These are phyloP conservation scores for Solenodon paradoxus DNA, from an alignment of 2,113 vertebrate species.

Conservation along the genomic window DNA sequence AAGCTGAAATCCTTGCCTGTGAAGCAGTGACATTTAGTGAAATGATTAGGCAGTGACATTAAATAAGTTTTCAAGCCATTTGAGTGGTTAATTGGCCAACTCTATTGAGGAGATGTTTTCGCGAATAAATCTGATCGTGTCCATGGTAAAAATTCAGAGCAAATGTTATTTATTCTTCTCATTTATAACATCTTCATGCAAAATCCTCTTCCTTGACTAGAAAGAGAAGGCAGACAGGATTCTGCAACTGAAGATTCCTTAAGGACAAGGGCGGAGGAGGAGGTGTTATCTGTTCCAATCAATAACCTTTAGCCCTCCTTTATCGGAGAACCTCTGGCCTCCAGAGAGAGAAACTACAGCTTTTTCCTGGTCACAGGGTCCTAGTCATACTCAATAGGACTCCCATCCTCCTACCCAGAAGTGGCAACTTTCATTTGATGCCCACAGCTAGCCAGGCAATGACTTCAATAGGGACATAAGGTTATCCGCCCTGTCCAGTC, in stretches of 20 bases:
- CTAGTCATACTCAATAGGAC: not conserved
- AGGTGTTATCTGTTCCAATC: not conserved
- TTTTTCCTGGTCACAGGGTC: not conserved
- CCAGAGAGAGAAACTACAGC: not conserved
- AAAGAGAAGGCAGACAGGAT: not conserved
- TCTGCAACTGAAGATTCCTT: not conserved
- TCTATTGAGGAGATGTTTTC: conserved; percentile 56
- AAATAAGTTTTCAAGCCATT: conserved; percentile 70
- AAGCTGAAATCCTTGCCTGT: conserved; percentile 18
- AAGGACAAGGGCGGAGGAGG: not conserved
- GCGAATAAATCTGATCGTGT: conserved; percentile 14
- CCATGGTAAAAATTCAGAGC: not conserved
- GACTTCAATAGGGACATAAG: not conserved
- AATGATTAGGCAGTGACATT: conserved; percentile 78
- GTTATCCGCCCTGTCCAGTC: not conserved
- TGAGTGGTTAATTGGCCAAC: conserved; percentile 70
- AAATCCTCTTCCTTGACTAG: conserved; percentile 17
- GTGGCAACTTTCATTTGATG: not conserved
- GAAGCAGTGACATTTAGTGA: conserved; percentile 73
- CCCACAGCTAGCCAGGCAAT: not conserved
- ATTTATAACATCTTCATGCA: not conserved
- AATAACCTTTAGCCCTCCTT: not conserved
- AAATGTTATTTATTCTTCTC: conserved; percentile 33
- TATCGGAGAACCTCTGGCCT: not conserved
- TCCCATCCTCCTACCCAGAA: not conserved